These are phyloP conservation scores for Mantis religiosa DNA, from an alignment of 2,888 invertebrate genomes.

Conservation along the genomic window DNA sequence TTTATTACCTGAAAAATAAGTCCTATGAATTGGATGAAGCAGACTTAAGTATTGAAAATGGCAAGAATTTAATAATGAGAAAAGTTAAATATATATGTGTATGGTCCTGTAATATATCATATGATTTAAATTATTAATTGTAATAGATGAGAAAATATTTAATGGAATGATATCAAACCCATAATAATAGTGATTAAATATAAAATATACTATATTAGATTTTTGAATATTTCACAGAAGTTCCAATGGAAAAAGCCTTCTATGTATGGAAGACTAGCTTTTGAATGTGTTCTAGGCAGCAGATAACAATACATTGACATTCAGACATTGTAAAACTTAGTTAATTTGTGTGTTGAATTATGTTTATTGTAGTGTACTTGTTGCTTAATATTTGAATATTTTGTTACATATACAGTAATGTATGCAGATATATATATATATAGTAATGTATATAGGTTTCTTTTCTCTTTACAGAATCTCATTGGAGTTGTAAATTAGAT, in stretches of 20 bases:
- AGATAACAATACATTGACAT: background rate
- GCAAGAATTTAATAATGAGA: background rate
- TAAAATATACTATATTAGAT: background rate
- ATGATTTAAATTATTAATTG: conserved; percentile 5
- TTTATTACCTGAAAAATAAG: background rate
- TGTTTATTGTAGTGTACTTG: background rate
- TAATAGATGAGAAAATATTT: background rate
- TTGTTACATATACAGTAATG: background rate
- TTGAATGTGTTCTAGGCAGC: background rate
- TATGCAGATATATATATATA: background rate
- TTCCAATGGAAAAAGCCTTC: background rate
- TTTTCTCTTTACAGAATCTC: background rate
- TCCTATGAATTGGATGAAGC: background rate
- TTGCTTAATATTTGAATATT: background rate
- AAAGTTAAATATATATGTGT: conserved; percentile 2
- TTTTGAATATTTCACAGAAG: background rate
- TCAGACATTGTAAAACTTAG: background rate
- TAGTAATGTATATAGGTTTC: background rate
- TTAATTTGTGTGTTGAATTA: background rate
- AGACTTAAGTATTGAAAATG: background rate
- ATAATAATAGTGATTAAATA: background rate
- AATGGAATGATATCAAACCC: background rate
- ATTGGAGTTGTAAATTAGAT: background rate
- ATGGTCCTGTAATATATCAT: conserved; percentile 18
- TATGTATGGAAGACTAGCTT: background rate